These are phyloP conservation scores for Caenorhabditis remanei DNA, from an alignment of 1,140 invertebrate genomes.

Conservation along the genomic window DNA sequence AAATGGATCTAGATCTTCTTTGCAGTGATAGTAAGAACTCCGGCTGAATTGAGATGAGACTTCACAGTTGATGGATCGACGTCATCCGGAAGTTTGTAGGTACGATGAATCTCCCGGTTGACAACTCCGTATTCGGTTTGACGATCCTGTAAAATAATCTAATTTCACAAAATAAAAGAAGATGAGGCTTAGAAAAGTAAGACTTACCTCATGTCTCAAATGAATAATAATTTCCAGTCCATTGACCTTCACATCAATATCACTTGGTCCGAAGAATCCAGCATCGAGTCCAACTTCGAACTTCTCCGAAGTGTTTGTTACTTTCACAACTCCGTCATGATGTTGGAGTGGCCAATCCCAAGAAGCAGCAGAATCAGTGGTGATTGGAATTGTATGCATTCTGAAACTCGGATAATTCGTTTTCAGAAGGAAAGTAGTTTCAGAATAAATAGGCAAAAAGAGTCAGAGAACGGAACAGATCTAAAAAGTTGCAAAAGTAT, in stretches of 20 bases:
- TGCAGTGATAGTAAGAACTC: slow-evolving; percentile 74
- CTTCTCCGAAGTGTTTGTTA: slow-evolving; percentile 73
- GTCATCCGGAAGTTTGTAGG: slow-evolving; percentile 74
- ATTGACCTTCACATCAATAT: slow-evolving; percentile 76
- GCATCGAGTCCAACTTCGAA: slow-evolving; percentile 76
- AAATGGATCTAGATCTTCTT: slow-evolving; percentile 60
- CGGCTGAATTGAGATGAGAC: slow-evolving; percentile 70
- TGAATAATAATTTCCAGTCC: slow-evolving; percentile 74
- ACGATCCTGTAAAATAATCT: slow-evolving; percentile 58
- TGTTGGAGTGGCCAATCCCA: slow-evolving; percentile 67
- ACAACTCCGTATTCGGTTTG: slow-evolving; percentile 74
- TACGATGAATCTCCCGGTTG: slow-evolving; percentile 73
- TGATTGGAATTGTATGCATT: slow-evolving; percentile 45
- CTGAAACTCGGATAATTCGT: background rate
- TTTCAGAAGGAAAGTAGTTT: background rate
- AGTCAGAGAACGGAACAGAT: background rate
- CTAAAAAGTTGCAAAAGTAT: slow-evolving; percentile 4
- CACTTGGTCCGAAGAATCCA: slow-evolving; percentile 75
- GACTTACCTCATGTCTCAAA: slow-evolving; percentile 72
- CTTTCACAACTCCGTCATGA: slow-evolving; percentile 69
- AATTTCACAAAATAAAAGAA: slow-evolving; percentile 17
- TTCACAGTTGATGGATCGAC: slow-evolving; percentile 74
- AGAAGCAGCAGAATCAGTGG: slow-evolving; percentile 3
- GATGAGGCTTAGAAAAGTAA: background rate
- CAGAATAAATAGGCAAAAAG: background rate